Evolutionary conservation across 2,797 vertebrate species (phyloP), one percentile per base, ranked within the genome.

Genomic region (Ctenopoma multispine): DNA sequence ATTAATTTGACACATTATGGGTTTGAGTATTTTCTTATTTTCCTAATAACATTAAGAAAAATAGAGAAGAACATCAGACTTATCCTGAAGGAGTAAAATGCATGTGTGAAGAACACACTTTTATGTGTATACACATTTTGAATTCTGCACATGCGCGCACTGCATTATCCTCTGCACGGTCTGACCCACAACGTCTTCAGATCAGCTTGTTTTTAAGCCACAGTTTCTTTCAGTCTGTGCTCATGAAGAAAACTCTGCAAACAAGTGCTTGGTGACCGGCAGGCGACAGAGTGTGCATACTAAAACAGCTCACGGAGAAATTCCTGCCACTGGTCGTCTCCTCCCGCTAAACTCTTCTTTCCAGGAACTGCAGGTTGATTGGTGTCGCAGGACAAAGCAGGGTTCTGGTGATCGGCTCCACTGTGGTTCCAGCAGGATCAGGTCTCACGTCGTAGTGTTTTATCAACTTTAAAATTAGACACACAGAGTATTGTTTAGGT

Each of bases 341-440:
- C 7, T 17, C 48, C 55, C 20, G 43, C 36, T 66, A n/a, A 10
- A 24, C 69, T 48, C 27, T 21, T 75, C 94, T 81, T 81, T 94
- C 90, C 56, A 93, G 48, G 74, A 95, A 94, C 91, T 92, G 92
- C 64, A 95, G 87, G 81, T 93, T 88, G 23, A 95, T 93, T 1
- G 87, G 87, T 1, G 79, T 63, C 0, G 84, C 90, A 0, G 94
- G 95, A 17, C 87, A 92, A 3, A 95, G 85, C 69, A 95, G 68
- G 1, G 94, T 95, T 51, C 94, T 91, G 72, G 94, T 95, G 75
- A 93, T 90, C 0, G 94, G 84, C 49, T 70, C 84, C 46, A 95
- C 93, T 0, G 38, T 68, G 23, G 77, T 74, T 34, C 93, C 93
- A 0, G 86, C 59, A 2, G 94, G 93, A 50, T 95, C 95, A 0